Evolutionary conservation across 2,888 invertebrate species (phyloP), one percentile per base, ranked within the genome.

Genomic region (Osmoderma eremita): DNA sequence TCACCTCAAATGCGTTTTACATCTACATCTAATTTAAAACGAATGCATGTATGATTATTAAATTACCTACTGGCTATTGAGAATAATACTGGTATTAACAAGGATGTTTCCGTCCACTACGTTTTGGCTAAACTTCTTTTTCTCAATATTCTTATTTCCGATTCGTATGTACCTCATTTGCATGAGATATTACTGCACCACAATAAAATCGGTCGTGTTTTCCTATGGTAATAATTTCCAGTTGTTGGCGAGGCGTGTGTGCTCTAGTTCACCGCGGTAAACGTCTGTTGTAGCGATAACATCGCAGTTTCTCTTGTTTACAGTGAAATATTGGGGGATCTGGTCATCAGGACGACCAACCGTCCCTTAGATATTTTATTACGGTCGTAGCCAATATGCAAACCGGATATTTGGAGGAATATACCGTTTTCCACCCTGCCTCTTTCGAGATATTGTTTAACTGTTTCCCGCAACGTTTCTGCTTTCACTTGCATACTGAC

Each of bases 381-480:
- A 8, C 24, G 42, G 42, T 58, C 58, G 42, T 42, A 58, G 2
- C 22, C 13, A 4, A 58, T 24, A 3, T 42, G 24, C 8, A 58
- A 24, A 13, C 58, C 58, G 0, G 58, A 58, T 45, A 45, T 42
- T 58, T 58, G 58, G 4, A 58, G 30, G 12, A 58, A 58, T 6
- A 42, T 10, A 1, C 42, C 42, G 6, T 24, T 22, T 0, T 22
- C 3, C 17, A 12, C 0, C 2, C n/a, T 15, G 6, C 13, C 4
- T 6, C 17, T 39, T 30, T 42, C 42, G 5, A 58, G 2, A 1
- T 13, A 6, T 6, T 22, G 13, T 2, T 22, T 6, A 8, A 58
- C 3, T 6, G 24, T 3, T 42, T 20, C 8, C 3, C 13, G 20
- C 10, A 58, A 22, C 6, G 8, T n/a, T 1, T 10, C 6, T 6